These are phyloP conservation scores for Teleopsis dalmanni DNA, from an alignment of 1,140 invertebrate genomes.

Conservation along the genomic window DNA sequence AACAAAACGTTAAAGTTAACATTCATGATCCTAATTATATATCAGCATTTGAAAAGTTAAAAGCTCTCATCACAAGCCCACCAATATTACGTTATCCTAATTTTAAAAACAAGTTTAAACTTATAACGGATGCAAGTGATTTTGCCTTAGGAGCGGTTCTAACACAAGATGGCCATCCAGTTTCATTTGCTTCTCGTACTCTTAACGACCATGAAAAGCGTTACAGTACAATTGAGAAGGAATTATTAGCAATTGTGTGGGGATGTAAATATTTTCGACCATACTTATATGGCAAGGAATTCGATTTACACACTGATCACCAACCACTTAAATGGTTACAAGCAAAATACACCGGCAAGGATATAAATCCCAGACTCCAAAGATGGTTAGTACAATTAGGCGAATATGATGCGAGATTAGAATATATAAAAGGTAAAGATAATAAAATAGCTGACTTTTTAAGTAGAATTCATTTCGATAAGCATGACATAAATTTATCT, in stretches of 20 bases:
- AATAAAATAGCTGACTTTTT: constrained; percentile 33
- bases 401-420: constrained; percentile 44
- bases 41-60: no score
- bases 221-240: constrained; percentile 43
- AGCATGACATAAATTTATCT: neutral
- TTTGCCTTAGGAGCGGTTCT: constrained; percentile 28
- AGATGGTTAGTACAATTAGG: constrained; percentile 45
- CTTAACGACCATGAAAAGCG: constrained; percentile 42
- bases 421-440: constrained; percentile 39
- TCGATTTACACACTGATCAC: constrained; percentile 44
- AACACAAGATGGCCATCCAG: constrained; percentile 29
- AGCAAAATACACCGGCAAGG: constrained; percentile 39
- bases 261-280: constrained; percentile 44
- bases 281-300: constrained; percentile 47
- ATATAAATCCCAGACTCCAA: constrained; percentile 38
- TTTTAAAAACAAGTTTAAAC: no score
- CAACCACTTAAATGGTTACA: constrained; percentile 45
- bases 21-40: no score
- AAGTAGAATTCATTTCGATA: neutral
- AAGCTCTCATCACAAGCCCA: no score
- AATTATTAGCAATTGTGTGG: constrained; percentile 42
- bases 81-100: no score
- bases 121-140: constrained; percentile 15
- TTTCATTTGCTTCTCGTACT: constrained; percentile 38
- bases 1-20: no score